Evolutionary conservation across 2,113 vertebrate species (phyloP).

Genomic region (Indicator indicator): DNA sequence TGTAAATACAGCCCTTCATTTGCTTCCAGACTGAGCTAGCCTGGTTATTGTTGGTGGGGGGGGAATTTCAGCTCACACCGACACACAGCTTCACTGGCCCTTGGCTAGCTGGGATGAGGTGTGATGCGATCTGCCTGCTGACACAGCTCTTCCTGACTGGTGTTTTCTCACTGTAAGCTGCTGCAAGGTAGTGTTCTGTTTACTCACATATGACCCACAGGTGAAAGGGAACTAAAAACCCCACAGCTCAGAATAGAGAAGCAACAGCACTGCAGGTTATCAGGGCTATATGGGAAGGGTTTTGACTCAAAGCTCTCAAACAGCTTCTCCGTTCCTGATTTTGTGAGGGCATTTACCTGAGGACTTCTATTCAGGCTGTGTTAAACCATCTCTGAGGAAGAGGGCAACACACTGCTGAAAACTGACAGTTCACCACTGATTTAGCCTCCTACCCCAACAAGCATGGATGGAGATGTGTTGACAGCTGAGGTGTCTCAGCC

Average conservation of each 20-base stretch:
- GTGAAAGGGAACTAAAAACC: background rate
- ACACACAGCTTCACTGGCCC: background rate
- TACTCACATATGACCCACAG: background rate
- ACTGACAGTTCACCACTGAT: background rate
- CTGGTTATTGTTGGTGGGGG: too few species aligned
- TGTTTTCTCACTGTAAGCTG: background rate
- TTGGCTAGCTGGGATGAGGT: background rate
- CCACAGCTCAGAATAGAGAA: background rate
- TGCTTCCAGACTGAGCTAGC: too few species aligned
- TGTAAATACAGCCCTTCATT: too few species aligned
- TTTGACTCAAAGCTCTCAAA: background rate
- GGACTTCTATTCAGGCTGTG: background rate
- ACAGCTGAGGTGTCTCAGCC: background rate
- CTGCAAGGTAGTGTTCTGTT: background rate
- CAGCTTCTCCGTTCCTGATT: background rate
- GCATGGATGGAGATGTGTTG: background rate
- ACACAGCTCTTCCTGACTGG: accelerated
- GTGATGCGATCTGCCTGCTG: background rate
- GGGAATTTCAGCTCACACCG: too few species aligned
- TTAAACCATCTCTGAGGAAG: background rate
- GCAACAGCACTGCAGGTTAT: background rate
- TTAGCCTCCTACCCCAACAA: background rate
- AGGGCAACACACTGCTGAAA: background rate
- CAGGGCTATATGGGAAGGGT: accelerated
- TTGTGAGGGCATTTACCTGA: background rate